Conservation (phyloP, 2,888 invertebrate genomes). For the Chymomyza procnemis region DNA sequence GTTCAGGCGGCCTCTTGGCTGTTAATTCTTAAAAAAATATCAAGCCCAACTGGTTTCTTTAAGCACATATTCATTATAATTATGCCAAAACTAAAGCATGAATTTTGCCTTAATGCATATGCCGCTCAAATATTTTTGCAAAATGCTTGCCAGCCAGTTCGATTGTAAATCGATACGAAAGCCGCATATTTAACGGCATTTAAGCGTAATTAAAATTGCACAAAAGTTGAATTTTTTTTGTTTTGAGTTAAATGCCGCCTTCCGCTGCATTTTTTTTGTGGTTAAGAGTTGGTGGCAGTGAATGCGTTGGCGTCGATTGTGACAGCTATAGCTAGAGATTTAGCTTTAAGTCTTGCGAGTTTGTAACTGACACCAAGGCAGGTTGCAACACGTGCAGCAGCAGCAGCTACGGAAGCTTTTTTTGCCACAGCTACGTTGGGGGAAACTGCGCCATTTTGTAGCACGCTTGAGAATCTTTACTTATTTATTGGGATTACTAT, state of each 20-base stretch:
- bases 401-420: background rate
- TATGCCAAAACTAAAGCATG: conserved; percentile 36
- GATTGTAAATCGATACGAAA: conserved; percentile 13
- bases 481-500: conserved; percentile 26
- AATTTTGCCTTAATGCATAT: conserved; percentile 13
- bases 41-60: conserved; percentile 55
- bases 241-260: conserved; percentile 2
- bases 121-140: background rate
- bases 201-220: conserved; percentile 19
- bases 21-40: conserved; percentile 38
- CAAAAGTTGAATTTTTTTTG: background rate
- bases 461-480: conserved; percentile 6
- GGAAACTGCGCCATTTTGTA: background rate
- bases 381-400: conserved; percentile 39
- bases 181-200: conserved; percentile 16
- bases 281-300: background rate
- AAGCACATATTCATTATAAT: conserved; percentile 51
- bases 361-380: conserved; percentile 2
- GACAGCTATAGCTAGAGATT: background rate
- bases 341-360: background rate
- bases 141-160: background rate
- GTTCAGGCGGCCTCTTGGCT: conserved; percentile 42
- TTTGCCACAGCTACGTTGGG: background rate
- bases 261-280: conserved; percentile 2
- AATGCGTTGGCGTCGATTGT: background rate